These are phyloP conservation scores for Sebastolobus alascanus DNA, from an alignment of 2,797 vertebrate genomes.

Conservation along the genomic window DNA sequence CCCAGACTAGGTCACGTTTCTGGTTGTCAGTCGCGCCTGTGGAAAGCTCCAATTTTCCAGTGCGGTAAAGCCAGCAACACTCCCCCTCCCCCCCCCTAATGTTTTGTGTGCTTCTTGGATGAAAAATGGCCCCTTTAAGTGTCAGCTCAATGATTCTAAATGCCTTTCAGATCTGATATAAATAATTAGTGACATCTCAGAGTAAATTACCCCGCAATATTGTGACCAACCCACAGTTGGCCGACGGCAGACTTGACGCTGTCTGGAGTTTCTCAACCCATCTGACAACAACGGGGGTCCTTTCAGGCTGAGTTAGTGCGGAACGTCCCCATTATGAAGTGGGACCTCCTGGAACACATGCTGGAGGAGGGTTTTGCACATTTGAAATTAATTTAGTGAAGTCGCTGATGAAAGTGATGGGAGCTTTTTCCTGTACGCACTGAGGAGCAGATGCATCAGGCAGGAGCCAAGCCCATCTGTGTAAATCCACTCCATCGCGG, in stretches of 20 bases:
- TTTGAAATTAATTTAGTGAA: conserved; percentile 36
- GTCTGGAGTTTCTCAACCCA: conserved; percentile 9
- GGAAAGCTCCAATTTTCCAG: conserved; percentile 61
- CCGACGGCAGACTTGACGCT: conserved; percentile 3
- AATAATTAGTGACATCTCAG: conserved; percentile 41
- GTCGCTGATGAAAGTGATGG: conserved; percentile 28
- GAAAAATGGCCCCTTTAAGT: conserved; percentile 48
- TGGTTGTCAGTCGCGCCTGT: conserved; percentile 38
- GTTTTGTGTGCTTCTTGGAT: conserved; percentile 46
- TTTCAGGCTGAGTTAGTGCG: conserved; percentile 7
- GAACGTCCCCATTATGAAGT: background rate
- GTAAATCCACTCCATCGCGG: conserved; percentile 50
- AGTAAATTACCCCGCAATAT: conserved; percentile 26
- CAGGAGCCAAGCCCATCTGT: conserved; percentile 25
- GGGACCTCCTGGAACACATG: conserved; percentile 15
- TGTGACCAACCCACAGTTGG: background rate
- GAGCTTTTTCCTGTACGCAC: conserved; percentile 14
- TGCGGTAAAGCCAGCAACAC: conserved; percentile 42
- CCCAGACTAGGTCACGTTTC: conserved; percentile 64
- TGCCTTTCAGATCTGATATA: conserved; percentile 33
- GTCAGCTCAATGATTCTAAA: conserved; percentile 33
- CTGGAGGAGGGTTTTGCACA: conserved; percentile 11
- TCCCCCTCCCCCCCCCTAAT: conserved; percentile 32
- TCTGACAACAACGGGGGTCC: background rate
- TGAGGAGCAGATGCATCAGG: conserved; percentile 41